A percentile compares a stretch with the other conserved stretches of the same genome.
phyloP scores from a whole-genome alignment of 2,797 vertebrate genomes.

The Sternarchorhynchus goeldii region DNA sequence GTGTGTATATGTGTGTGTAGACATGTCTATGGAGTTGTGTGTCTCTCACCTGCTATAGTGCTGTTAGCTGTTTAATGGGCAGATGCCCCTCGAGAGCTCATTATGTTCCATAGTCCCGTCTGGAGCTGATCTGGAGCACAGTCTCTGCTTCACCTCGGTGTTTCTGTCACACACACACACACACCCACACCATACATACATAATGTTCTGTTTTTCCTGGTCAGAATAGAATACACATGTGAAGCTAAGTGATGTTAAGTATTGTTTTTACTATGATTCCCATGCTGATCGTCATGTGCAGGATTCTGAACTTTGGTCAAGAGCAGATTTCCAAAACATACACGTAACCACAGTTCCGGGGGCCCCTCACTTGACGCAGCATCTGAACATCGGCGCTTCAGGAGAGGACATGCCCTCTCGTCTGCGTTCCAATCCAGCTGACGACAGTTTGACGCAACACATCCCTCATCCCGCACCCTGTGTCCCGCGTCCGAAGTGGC shows the following conservation, averaged over 20 bases:
- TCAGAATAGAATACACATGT: conserved; percentile 45
- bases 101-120: conserved; percentile 75
- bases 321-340: conserved; percentile 29
- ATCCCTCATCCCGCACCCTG: conserved; percentile 49
- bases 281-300: conserved; percentile 1
- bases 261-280: conserved; percentile 15
- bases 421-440: conserved; percentile 73
- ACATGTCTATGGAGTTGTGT: not conserved
- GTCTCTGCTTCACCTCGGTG: conserved; percentile 34
- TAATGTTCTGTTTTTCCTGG: conserved; percentile 25
- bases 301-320: conserved; percentile 19
- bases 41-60: conserved; percentile 40
- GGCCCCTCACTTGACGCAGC: conserved; percentile 27
- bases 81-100: conserved; percentile 83
- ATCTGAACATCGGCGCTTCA: conserved; percentile 37
- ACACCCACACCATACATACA: conserved; percentile 10
- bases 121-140: conserved; percentile 29
- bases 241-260: conserved; percentile 21
- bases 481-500: conserved; percentile 74
- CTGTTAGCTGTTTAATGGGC: conserved; percentile 73
- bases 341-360: not conserved
- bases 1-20: conserved; percentile 6
- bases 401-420: conserved; percentile 56
- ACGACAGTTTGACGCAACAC: conserved; percentile 83
- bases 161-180: conserved; percentile 4